Conservation (phyloP, 2,888 invertebrate genomes). For the Lingula anatina region DNA sequence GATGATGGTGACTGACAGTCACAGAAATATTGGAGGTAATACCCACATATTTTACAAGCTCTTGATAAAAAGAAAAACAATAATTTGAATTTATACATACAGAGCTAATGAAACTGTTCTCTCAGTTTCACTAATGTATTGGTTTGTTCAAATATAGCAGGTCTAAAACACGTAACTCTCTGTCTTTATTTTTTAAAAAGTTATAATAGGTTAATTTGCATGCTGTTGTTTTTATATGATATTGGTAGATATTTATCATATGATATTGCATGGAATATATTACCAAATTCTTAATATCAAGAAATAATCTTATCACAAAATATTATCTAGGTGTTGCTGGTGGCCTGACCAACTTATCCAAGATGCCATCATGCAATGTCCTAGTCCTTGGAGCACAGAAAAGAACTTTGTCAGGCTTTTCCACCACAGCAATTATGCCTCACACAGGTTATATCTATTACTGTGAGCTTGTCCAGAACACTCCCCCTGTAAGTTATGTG, state of each 20-base stretch:
- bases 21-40: too few species aligned
- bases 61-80: too few species aligned
- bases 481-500: conserved; percentile 81
- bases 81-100: too few species aligned
- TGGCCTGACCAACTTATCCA: conserved; percentile 87
- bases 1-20: too few species aligned
- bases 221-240: too few species aligned
- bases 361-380: conserved; percentile 95
- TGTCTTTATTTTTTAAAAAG: not conserved
- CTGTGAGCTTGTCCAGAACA: conserved; percentile 89
- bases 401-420: conserved; percentile 88
- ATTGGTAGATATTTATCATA: too few species aligned
- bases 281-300: too few species aligned
- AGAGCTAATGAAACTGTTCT: too few species aligned
- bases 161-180: not conserved
- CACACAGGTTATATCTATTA: conserved; percentile 84
- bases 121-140: conserved; percentile 1
- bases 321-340: conserved; percentile 88
- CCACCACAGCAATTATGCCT: conserved; percentile 83
- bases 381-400: conserved; percentile 87
- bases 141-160: not conserved
- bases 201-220: too few species aligned
- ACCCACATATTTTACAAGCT: too few species aligned
- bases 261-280: too few species aligned
- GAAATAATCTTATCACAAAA: too few species aligned